A percentile compares a stretch with the other conserved stretches of the same genome.
phyloP scores from a whole-genome alignment of 1,140 invertebrate species.

The Saccostrea glomerata region DNA sequence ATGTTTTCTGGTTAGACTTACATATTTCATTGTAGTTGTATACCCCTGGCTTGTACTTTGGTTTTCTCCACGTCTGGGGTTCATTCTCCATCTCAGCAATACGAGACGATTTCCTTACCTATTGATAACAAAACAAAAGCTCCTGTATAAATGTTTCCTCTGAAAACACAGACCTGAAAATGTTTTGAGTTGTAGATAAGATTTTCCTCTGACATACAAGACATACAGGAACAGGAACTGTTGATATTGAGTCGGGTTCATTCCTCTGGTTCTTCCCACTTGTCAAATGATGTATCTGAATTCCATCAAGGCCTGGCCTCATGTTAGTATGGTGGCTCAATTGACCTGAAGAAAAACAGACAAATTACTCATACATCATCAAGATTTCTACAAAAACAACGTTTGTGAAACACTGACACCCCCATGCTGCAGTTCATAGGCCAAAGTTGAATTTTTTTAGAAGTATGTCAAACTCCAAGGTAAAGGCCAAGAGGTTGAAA shows the following conservation, averaged over 20 bases:
- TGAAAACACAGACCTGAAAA: too few species aligned
- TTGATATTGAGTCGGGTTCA: neutral
- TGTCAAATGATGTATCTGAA: slow-evolving; percentile 1
- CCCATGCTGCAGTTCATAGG: neutral
- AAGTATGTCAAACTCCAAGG: neutral
- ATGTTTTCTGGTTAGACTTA: slow-evolving; percentile 50
- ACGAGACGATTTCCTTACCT: slow-evolving; percentile 69
- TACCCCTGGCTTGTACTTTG: slow-evolving; percentile 61
- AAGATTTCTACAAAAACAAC: neutral
- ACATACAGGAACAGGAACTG: neutral
- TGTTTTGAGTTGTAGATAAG: too few species aligned
- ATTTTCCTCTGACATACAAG: neutral
- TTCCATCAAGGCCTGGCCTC: slow-evolving; percentile 31
- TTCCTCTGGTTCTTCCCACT: neutral
- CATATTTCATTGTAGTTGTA: slow-evolving; percentile 70
- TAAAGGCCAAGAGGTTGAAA: neutral
- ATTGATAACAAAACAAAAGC: neutral
- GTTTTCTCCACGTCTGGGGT: slow-evolving; percentile 52
- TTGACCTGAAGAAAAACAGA: neutral
- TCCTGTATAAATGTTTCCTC: too few species aligned
- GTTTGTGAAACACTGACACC: neutral
- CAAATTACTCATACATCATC: neutral
- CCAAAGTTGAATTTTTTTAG: too few species aligned
- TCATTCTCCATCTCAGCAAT: slow-evolving; percentile 67
- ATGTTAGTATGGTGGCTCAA: neutral